Percentiles rank a stretch among this genome's conserved stretches.
phyloP scores from a whole-genome alignment of 1,140 invertebrate species.

The Oryctes rhinoceros region DNA sequence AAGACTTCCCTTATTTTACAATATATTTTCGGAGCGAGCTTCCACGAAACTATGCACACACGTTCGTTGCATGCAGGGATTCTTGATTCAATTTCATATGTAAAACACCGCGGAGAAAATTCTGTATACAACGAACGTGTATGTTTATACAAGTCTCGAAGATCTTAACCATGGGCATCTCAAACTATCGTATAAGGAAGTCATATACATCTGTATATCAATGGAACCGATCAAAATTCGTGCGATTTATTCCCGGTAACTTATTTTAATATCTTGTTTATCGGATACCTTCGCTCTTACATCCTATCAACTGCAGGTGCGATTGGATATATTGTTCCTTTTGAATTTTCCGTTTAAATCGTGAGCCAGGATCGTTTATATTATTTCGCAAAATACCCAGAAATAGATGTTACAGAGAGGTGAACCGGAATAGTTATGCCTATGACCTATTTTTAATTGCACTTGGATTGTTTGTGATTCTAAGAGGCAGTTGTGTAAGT shows the following conservation, averaged over 20 bases:
- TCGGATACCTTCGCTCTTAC: not conserved
- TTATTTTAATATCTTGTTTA: slow-evolving; percentile 16
- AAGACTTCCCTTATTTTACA: no score
- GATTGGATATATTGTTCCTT: slow-evolving; percentile 15
- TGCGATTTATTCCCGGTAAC: not conserved
- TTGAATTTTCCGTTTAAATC: slow-evolving; percentile 10
- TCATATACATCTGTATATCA: slow-evolving; percentile 15
- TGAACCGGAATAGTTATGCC: not conserved
- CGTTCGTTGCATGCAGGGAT: no score
- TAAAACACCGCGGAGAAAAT: not conserved
- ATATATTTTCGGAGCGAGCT: no score
- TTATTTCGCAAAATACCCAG: not conserved
- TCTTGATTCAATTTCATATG: no score
- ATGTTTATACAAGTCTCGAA: not conserved
- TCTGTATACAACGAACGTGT: not conserved
- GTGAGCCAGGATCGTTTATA: not conserved
- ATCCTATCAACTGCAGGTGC: slow-evolving; percentile 4
- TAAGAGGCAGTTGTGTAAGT: not conserved
- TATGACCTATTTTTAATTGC: slow-evolving; percentile 6
- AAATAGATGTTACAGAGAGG: not conserved
- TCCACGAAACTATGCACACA: no score
- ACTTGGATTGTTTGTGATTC: not conserved
- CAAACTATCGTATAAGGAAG: not conserved
- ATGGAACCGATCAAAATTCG: not conserved
- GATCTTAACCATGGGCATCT: not conserved